Percentiles rank a stretch among this genome's conserved stretches.
phyloP scores from a whole-genome alignment of 2,888 invertebrate genomes.

The Notodonta ziczac region DNA sequence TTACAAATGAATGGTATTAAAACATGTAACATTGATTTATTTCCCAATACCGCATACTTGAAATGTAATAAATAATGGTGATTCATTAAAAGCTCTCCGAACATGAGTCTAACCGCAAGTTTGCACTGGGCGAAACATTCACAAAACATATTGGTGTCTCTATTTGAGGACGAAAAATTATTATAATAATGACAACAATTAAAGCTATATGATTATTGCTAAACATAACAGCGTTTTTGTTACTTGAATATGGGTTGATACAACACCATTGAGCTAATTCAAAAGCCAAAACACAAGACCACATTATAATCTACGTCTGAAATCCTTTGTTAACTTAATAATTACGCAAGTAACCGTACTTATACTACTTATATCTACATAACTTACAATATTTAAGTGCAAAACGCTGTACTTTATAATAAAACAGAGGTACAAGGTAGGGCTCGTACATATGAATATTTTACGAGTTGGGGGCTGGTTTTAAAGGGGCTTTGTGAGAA shows the following conservation, averaged over 20 bases:
- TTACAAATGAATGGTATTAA: no score
- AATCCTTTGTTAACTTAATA: slow-evolving; percentile 7
- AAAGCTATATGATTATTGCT: no score
- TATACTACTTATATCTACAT: slow-evolving; percentile 4
- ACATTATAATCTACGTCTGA: background rate
- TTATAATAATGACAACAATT: no score
- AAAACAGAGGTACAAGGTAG: slow-evolving; percentile 34
- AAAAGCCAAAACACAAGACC: slow-evolving; percentile 9
- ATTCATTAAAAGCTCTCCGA: no score
- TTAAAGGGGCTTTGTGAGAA: background rate
- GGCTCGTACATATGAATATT: slow-evolving; percentile 32
- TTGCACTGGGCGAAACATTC: no score
- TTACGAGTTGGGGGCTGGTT: slow-evolving; percentile 26
- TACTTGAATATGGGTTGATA: slow-evolving; percentile 10
- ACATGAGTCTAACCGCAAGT: no score
- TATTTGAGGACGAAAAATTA: no score
- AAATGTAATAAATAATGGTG: no score
- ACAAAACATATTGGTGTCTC: no score
- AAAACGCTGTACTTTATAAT: slow-evolving; percentile 40
- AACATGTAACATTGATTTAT: no score
- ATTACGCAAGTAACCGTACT: slow-evolving; percentile 23
- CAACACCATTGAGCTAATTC: slow-evolving; percentile 24
- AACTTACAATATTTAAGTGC: slow-evolving; percentile 36
- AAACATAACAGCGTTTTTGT: no score
- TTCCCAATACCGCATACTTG: no score